Base-by-base conservation (phyloP, 2,888 invertebrate genomes). In the Exephanes ischioxanthus region DNA sequence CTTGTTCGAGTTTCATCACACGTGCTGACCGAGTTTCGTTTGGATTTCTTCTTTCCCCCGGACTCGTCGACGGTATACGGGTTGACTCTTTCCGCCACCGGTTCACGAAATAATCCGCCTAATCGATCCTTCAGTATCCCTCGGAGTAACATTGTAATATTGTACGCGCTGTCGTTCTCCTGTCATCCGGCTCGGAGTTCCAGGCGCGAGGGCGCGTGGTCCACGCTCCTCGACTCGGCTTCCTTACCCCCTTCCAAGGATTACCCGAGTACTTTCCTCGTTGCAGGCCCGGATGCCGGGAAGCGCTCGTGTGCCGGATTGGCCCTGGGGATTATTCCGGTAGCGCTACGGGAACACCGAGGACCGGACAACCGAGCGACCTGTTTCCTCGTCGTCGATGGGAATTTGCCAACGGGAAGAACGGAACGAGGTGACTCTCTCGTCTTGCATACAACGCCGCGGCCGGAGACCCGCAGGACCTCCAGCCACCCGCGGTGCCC, bases 401-500 rank as follows among this genome's bases (percentile, higher is more conserved):
- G 16, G 30, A 30, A 41, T 58, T 61, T 41, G 75, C 37, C 66
- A 16, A 53, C 76, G 67, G 11, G 33, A 77, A 37, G 53, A 66
- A 67, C 7, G 76, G 48, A 53, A 63, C 51, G 66, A 26, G 76
- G 76, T 77, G 76, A 63, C 75, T 72, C 72, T 72, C 72, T 30
- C 48, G 63, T 30, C 48, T 37, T 41, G 58, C 70, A 19, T 51
- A 30, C 22, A 19, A 37, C 41, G 41, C n/a, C 41, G 37, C 11
- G 16, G 19, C 9, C 61, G 4, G 41, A 22, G n/a, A n/a, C 11
- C 41, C 67, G 19, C 58, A 55, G 58, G 22, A 61, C 55, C 82
- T 41, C 16, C 66, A 85, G 73, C 87, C 89, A 87, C 89, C 88
- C 89, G 89, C 87, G 71, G 91, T 86, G 86, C 86, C 88, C 92